Conservation (phyloP, 1,140 invertebrate genomes). For the Caenorhabditis latens region DNA sequence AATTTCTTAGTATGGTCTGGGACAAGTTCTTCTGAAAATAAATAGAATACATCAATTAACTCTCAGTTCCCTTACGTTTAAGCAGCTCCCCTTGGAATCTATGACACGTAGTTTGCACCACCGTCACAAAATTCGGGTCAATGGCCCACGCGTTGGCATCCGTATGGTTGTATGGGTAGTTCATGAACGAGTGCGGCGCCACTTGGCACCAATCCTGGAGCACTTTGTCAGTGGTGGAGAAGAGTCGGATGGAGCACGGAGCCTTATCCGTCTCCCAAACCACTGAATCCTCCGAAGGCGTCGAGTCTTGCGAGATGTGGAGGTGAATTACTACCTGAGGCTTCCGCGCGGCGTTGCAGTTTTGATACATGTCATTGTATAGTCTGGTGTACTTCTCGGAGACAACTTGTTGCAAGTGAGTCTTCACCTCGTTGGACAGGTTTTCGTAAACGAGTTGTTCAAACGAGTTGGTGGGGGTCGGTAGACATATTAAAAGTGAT, state of each 20-base stretch:
- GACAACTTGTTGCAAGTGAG: too few relatives aligned
- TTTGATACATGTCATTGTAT: not conserved
- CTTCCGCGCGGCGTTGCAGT: not conserved
- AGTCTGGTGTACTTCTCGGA: not conserved
- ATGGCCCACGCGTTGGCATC: not conserved
- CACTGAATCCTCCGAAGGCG: not conserved
- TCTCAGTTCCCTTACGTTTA: too few relatives aligned
- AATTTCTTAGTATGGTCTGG: too few relatives aligned
- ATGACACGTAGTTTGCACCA: not conserved
- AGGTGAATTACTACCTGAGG: not conserved
- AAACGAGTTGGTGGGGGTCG: too few relatives aligned
- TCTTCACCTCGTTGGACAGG: too few relatives aligned
- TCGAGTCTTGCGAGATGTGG: not conserved
- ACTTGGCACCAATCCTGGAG: not conserved
- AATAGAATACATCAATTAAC: too few relatives aligned
- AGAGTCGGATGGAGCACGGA: not conserved
- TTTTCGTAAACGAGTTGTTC: too few relatives aligned
- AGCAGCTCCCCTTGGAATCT: not conserved
- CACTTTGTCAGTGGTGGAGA: not conserved
- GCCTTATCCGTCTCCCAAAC: not conserved
- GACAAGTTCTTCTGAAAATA: too few relatives aligned
- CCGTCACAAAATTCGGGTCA: not conserved
- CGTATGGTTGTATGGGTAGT: not conserved
- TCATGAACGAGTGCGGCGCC: not conserved
- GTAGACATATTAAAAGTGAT: too few relatives aligned